Evolutionary conservation across 2,113 vertebrate species (phyloP), one percentile per base, ranked within the genome.

Genomic region (Cisticola juncidis): DNA sequence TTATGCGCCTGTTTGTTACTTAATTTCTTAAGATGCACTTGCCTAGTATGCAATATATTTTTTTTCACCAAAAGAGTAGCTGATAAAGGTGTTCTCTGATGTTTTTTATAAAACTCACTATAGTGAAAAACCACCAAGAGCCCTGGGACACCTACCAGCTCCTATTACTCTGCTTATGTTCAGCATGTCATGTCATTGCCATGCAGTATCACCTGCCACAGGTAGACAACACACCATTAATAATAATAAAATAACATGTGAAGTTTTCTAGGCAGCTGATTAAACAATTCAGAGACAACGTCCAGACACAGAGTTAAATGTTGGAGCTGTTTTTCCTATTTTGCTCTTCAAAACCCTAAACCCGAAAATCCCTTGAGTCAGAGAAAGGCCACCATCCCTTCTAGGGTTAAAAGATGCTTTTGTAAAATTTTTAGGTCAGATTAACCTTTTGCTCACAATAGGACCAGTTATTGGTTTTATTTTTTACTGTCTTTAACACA

Each of bases 371-470:
- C 94, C 96, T 91, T 26, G 78, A 96, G 77, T 76, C 76, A 88
- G 82, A 93, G 88, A 88, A 94, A 95, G 91, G 51, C 92, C 78
- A 72, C 88, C 90, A 95, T 96, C 77, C 83, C 66, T 97, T 97
- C 88, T 90, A 98, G 97, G 97, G 97, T 98, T 98, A 98, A 98
- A 95, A 97, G 97, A 96, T 96, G 97, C 95, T 97, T 98, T 98
- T 98, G 97, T 98, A 97, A 97, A 97, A 97, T 97, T 98, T 98
- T 98, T 97, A 98, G 97, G 96, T 97, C 95, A 98, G 98, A 98
- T 98, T 98, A 98, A 98, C 98, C 98, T 98, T 97, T 98, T 97
- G 97, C 83, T 97, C 97, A 98, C 94, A 97, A 98, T 93, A 97
- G 93, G 78, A 86, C 66, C 80, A 71, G 97, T 95, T 98, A 98